Evolutionary conservation across 2,113 vertebrate genomes (phyloP).

Genomic region (Gnathonemus longibarbis): DNA sequence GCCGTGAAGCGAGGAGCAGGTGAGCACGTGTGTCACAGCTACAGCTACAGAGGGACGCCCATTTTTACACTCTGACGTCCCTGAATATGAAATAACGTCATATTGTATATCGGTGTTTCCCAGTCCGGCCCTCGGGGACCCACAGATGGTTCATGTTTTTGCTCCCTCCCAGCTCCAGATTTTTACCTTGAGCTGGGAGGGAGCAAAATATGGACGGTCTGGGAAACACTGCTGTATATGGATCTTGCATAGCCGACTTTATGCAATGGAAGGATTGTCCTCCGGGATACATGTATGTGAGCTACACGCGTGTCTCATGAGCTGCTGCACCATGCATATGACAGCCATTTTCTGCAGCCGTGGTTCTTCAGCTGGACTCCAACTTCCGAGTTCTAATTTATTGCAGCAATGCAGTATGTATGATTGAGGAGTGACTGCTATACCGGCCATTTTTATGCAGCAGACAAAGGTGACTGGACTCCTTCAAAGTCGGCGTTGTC

Average conservation of each 20-base stretch:
- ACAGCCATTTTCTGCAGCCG: background rate
- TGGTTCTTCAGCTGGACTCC: background rate
- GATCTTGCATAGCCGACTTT: background rate
- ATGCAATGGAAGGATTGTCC: background rate
- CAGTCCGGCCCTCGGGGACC: background rate
- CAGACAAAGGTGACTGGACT: background rate
- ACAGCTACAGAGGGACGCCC: too few species aligned
- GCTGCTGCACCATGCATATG: background rate
- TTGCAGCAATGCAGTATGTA: background rate
- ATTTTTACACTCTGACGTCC: background rate
- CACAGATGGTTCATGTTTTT: background rate
- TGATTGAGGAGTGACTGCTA: background rate
- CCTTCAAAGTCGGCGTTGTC: background rate
- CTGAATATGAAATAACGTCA: background rate
- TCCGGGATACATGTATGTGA: background rate
- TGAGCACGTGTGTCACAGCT: background rate
- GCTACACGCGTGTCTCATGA: background rate
- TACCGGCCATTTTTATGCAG: background rate
- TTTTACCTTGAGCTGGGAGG: background rate
- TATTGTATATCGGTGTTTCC: background rate
- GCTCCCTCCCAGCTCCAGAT: background rate
- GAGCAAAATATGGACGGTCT: background rate
- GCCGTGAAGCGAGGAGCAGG: background rate
- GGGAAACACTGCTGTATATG: background rate
- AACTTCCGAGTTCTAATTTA: background rate